Evolutionary conservation across 1,140 invertebrate genomes (phyloP), one percentile per base, ranked within the genome.

Genomic region (Calephelis virginiensis): DNA sequence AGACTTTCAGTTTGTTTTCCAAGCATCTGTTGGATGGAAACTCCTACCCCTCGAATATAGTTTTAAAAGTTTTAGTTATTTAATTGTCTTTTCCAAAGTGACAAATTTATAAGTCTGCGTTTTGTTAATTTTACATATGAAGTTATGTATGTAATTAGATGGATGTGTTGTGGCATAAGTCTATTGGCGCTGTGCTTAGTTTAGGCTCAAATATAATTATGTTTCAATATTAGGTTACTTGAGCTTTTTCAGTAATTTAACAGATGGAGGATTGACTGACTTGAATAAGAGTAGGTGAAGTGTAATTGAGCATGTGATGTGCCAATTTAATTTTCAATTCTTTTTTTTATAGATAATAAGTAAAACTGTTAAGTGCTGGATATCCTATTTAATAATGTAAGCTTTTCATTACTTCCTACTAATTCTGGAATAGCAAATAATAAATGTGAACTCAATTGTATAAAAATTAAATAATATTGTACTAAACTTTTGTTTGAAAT

Each of bases 61-160:
- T 81, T 86, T 78, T 82, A 82, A 86, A 81, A 82, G 50, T 82
- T 79, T 89, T 89, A 90, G 85, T 88, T 89, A 46, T 90, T 84
- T 86, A 90, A 69, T 82, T 85, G 77, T 86, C 76, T 86, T 89
- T 90, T 88, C 88, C 88, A 90, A 90, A 90, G 88, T 89, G 86
- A 89, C 83, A 84, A 89, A 88, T 89, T 43, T 80, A 89, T 89
- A 90, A 90, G 88, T 90, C 88, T 89, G 88, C 77, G 83, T 85
- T 84, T 87, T 82, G 83, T 81, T 86, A 82, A 80, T 83, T 80
- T 84, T 81, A 83, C 74, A 81, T 74, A 71, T 84, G 72, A 79
- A 80, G 75, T 81, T 78, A 72, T 78, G 77, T 71, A 70, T 77
- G 73, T 77, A 74, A 75, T 78, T 77, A 77, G 72, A 77, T 72